Evolutionary conservation across 2,888 invertebrate genomes (phyloP), one percentile per base, ranked within the genome.

Genomic region (Torymus aiolomorphi): DNA sequence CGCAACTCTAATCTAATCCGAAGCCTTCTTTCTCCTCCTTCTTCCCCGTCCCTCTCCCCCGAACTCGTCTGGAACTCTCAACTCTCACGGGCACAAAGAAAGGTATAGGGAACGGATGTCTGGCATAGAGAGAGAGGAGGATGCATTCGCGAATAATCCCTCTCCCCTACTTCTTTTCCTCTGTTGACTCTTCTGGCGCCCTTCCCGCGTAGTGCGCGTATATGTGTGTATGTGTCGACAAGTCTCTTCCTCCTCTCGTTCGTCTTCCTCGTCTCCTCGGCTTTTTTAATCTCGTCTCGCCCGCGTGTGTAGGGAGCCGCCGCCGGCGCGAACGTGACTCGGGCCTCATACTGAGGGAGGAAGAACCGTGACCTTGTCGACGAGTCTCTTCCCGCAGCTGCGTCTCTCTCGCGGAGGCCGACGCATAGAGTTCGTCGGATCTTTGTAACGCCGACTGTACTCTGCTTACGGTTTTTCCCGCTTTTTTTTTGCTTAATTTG

Each of bases 301-400:
- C 31, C 31, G 16, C 42, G 61, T 78, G 42, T 42, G 42, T 42
- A 42, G 42, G 42, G 42, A 42, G 42, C 42, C 42, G 75, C 54
- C 54, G 12, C 16, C 66, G n/a, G 54, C 31, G 76, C 80, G 79
- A 78, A 82, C 82, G 83, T 83, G 83, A 83, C 83, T 82, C 80
- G 59, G 49, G 80, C 77, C 78, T 74, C 67, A 76, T 72, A 57
- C 78, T 57, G 81, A 76, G 52, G 51, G 59, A 13, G 52, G 59
- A 59, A 14, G 66, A 13, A 20, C 61, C 84, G 81, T 84, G 84
- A 84, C 84, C 84, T 84, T 84, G 84, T 81, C 83, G 42, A 42
- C 42, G 42, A 42, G 8, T 42, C 8, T 42, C 42, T 42, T 8
- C 8, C 42, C 42, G 8, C 5, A 42, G 42, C 42, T 42, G 42